A percentile compares a stretch with the other conserved stretches of the same genome.
These are phyloP conservation scores for Poecilia velifera DNA, from an alignment of 2,797 vertebrate genomes.

Conservation along the genomic window DNA sequence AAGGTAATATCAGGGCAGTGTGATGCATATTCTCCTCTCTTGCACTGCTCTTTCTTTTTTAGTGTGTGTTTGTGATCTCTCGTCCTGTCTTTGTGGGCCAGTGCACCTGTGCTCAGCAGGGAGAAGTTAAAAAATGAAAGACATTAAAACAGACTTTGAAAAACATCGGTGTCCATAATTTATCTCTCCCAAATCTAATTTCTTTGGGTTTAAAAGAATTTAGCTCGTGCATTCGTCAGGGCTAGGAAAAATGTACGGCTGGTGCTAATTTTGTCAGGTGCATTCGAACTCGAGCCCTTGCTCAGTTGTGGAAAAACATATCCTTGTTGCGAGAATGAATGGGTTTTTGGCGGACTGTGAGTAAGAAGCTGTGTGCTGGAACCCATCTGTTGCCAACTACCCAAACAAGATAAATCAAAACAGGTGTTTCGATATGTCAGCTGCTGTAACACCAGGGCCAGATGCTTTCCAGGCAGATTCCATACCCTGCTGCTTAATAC, in stretches of 20 bases:
- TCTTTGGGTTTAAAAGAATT: slow-evolving; percentile 53
- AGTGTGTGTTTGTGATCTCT: slow-evolving; percentile 28
- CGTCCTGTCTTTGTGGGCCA: slow-evolving; percentile 60
- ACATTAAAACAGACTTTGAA: slow-evolving; percentile 66
- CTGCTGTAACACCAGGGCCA: slow-evolving; percentile 64
- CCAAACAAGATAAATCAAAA: slow-evolving; percentile 79
- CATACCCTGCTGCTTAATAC: slow-evolving; percentile 59
- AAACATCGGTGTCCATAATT: slow-evolving; percentile 60
- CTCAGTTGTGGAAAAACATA: slow-evolving; percentile 20
- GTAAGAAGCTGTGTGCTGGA: slow-evolving; percentile 61
- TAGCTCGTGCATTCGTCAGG: background rate
- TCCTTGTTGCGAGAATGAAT: slow-evolving; percentile 33
- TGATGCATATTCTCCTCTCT: slow-evolving; percentile 39
- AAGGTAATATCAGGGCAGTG: slow-evolving; percentile 60
- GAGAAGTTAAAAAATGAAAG: slow-evolving; percentile 56
- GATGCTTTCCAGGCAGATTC: slow-evolving; percentile 65
- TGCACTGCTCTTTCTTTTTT: slow-evolving; percentile 38
- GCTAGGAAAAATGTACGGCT: slow-evolving; percentile 29
- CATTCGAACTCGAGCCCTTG: slow-evolving; percentile 1
- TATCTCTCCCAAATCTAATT: slow-evolving; percentile 66
- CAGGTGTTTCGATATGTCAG: slow-evolving; percentile 77
- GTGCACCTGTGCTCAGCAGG: slow-evolving; percentile 74
- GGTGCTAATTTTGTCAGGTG: slow-evolving; percentile 21
- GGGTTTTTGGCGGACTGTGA: slow-evolving; percentile 53
- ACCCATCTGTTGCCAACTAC: slow-evolving; percentile 70